Base-by-base conservation (phyloP, 2,888 invertebrate genomes). In the Thyatira batis region DNA sequence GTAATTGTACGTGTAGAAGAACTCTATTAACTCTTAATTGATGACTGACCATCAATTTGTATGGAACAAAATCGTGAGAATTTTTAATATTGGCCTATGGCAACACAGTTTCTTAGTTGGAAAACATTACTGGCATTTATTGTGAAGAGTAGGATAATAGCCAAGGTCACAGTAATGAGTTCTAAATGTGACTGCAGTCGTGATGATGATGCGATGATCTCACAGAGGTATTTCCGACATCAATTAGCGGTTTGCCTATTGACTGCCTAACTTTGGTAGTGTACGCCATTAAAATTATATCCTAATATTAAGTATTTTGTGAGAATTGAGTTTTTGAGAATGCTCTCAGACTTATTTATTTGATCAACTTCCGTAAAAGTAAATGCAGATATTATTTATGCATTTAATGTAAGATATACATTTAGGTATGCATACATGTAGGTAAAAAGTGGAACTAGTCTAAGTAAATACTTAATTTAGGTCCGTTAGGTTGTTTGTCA, bases 171-270 rank as follows among this genome's bases (percentile, higher is more conserved):
- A 4, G 17, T 69, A 70, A 67, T 67, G 65, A 63, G 54, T 69
- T 69, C 56, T 60, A 63, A 69, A 69, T 65, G 71, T 48, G 30
- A 39, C 51, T 27, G 51, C 45, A 58, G 44, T 30, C 51, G 52
- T 45, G 23, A 20, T 27, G 21, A 9, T 11, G 51, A 49, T 67
- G 71, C 52, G 71, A 67, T 63, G 65, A 57, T 63, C 17, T 48
- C 48, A 48, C 17, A 4, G 39, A 39, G 39, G 39, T 39, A 39
- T 39, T 39, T 39, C 39, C 39, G 39, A 39, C 48, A 27, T 48
- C 48, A 48, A 48, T 48, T 48, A 48, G 48, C 28, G 48, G 48
- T 27, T 21, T 10, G 20, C 1, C 48, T 39, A 39, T 39, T 39
- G 39, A 39, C 39, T 17, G 8, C 39, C 17, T 39, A 13, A 39